Percentiles rank a stretch among this genome's conserved stretches.
These are phyloP conservation scores for Clanis bilineata DNA, from an alignment of 2,888 invertebrate species.

Conservation along the genomic window DNA sequence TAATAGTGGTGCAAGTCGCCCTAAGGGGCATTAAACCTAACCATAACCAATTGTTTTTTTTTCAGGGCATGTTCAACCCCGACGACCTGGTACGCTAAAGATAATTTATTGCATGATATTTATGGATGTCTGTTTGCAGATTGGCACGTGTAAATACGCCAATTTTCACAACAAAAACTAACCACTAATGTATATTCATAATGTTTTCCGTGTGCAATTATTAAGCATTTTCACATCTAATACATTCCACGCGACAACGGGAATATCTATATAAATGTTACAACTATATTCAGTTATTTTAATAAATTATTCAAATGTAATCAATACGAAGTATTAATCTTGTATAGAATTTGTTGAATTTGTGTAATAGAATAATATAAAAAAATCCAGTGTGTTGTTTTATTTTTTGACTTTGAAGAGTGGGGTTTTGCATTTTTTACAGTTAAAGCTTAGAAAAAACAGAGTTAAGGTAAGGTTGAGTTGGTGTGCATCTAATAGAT, in stretches of 20 bases:
- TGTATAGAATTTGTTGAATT: conserved; percentile 68
- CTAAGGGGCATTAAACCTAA: too few relatives aligned
- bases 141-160: conserved; percentile 69
- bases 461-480: conserved; percentile 7
- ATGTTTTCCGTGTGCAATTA: conserved; percentile 61
- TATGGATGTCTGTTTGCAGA: conserved; percentile 51
- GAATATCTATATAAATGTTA: conserved; percentile 18
- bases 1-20: too few relatives aligned
- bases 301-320: conserved; percentile 46
- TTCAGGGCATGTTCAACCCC: conserved; percentile 94
- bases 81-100: conserved; percentile 87
- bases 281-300: conserved; percentile 25
- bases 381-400: conserved; percentile 39
- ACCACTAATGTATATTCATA: conserved; percentile 34
- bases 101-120: conserved; percentile 66
- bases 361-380: conserved; percentile 64
- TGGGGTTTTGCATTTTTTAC: conserved; percentile 14
- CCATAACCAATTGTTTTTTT: conserved; percentile 45
- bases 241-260: conserved; percentile 49
- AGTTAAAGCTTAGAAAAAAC: too few relatives aligned
- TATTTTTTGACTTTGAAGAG: conserved; percentile 30
- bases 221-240: conserved; percentile 23
- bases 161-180: conserved; percentile 40
- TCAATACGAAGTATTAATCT: conserved; percentile 53
- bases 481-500: conserved; percentile 5